Evolutionary conservation across 2,888 invertebrate genomes (phyloP).

Genomic region (Rugalucina vietnamica): DNA sequence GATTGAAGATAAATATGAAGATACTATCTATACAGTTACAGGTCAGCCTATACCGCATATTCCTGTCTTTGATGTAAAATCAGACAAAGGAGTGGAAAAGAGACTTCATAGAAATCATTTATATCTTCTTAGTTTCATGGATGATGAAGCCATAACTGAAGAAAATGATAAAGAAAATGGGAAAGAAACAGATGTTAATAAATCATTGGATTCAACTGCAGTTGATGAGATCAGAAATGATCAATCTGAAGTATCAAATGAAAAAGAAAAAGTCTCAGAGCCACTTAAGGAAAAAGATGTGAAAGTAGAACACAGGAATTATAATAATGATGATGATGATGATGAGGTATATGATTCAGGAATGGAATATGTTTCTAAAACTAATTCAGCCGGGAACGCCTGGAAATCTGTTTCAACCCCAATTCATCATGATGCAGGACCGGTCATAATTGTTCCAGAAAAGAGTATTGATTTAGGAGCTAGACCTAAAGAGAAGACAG

Average conservation of each 20-base stretch:
- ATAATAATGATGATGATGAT: background rate
- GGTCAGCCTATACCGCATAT: background rate
- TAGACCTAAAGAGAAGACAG: background rate
- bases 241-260: background rate
- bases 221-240: constrained; percentile 1
- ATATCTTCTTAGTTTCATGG: background rate
- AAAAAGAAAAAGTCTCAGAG: background rate
- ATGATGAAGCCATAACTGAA: background rate
- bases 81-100: background rate
- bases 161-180: background rate
- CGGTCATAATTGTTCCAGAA: background rate
- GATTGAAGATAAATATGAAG: constrained; percentile 24
- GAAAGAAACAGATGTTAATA: background rate
- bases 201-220: no score
- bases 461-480: no score
- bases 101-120: constrained; percentile 40
- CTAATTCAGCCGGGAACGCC: constrained; percentile 4
- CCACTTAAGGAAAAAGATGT: no score
- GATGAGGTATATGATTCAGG: background rate
- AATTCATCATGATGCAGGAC: background rate
- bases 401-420: background rate
- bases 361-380: constrained; percentile 4
- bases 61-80: background rate
- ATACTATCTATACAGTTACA: background rate
- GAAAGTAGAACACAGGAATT: no score